Evolutionary conservation across 2,888 invertebrate genomes (phyloP).

Genomic region (Adineta ricciae): DNA sequence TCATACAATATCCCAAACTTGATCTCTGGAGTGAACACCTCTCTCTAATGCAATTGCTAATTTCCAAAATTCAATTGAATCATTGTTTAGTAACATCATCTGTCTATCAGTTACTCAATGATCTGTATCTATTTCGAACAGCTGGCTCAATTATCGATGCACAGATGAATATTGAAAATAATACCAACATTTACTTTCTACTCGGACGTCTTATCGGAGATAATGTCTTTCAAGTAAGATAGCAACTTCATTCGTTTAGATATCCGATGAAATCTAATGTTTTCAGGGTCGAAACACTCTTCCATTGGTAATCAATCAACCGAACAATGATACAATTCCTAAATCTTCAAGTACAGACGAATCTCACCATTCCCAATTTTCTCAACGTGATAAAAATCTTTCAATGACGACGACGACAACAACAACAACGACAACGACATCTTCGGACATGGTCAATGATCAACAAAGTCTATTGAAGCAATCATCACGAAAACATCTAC

Average conservation of each 20-base stretch:
- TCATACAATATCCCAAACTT: neutral
- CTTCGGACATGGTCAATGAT: neutral
- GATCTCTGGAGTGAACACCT: conserved; percentile 11
- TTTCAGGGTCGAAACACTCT: neutral
- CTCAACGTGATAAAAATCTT: neutral
- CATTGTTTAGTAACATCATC: conserved; percentile 19
- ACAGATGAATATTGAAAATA: neutral
- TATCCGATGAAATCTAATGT: neutral
- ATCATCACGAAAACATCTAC: neutral
- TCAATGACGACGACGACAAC: neutral
- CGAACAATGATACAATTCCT: neutral
- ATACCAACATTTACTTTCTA: neutral
- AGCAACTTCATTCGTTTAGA: neutral
- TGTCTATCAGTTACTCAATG: neutral
- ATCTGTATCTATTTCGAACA: conserved; percentile 19
- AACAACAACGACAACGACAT: neutral
- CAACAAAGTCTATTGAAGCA: neutral
- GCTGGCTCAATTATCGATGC: neutral
- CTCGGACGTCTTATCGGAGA: conserved; percentile 14
- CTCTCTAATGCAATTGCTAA: neutral
- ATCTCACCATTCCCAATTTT: neutral
- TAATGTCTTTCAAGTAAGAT: conserved; percentile 14
- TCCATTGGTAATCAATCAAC: neutral
- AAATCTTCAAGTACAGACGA: neutral
- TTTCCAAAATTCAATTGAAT: neutral